These are phyloP conservation scores for Ornithorhynchus anatinus DNA, from an alignment of 2,113 vertebrate genomes.

Conservation along the genomic window DNA sequence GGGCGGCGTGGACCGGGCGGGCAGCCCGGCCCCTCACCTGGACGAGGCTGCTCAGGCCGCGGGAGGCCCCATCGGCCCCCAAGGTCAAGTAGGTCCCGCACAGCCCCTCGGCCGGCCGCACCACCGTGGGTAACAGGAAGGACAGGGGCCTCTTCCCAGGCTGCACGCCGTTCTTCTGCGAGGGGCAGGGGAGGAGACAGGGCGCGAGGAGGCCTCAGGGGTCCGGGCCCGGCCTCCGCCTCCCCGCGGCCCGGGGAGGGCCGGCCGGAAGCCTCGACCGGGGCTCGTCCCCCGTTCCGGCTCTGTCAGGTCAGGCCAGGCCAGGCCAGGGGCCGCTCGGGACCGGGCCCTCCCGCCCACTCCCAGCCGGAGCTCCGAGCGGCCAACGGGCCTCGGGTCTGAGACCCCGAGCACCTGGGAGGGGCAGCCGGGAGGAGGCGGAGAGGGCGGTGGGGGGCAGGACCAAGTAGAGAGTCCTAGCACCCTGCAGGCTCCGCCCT, in stretches of 20 bases:
- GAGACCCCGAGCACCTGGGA: no score
- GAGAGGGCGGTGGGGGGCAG: neutral
- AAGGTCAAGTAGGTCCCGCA: slow-evolving; percentile 93
- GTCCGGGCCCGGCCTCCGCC: neutral
- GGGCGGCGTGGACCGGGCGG: neutral
- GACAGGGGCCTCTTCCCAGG: slow-evolving; percentile 88
- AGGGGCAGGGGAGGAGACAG: neutral
- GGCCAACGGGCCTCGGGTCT: no score
- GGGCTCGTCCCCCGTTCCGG: no score
- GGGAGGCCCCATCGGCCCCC: slow-evolving; percentile 86
- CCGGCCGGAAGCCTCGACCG: neutral
- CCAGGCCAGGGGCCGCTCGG: no score
- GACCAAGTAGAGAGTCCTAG: neutral
- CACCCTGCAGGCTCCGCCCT: no score
- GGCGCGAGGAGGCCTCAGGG: neutral
- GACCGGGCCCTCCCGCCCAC: no score
- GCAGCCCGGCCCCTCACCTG: slow-evolving; percentile 75
- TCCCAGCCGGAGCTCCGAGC: no score
- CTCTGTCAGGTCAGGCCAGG: slow-evolving; percentile 1
- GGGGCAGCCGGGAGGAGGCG: neutral
- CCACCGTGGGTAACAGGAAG: slow-evolving; percentile 90
- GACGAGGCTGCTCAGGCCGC: slow-evolving; percentile 86
- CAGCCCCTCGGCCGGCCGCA: slow-evolving; percentile 85
- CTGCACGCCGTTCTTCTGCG: slow-evolving; percentile 82
- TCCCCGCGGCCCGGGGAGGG: neutral